Conservation (phyloP, 2,888 invertebrate genomes). For the Flexamia atlantica region DNA sequence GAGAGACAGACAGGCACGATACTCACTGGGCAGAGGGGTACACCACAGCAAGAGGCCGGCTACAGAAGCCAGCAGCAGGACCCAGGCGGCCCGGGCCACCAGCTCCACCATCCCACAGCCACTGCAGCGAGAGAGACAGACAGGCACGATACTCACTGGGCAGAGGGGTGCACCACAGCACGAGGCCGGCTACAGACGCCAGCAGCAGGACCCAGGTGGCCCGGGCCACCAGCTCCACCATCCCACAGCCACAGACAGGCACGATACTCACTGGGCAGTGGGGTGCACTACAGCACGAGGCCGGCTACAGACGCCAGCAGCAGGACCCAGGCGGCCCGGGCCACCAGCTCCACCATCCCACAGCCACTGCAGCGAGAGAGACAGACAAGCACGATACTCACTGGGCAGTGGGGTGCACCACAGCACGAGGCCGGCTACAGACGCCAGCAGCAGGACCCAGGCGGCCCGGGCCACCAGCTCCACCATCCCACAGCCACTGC, state of each 20-base stretch:
- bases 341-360: slow-evolving; percentile 13
- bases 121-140: slow-evolving; percentile 23
- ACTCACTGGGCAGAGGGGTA: no score
- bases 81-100: slow-evolving; percentile 56
- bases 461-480: slow-evolving; percentile 24
- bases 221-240: slow-evolving; percentile 16
- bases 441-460: slow-evolving; percentile 67
- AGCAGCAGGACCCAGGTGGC: slow-evolving; percentile 66
- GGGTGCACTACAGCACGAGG: slow-evolving; percentile 69
- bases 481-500: neutral
- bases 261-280: no score
- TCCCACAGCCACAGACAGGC: neutral
- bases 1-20: slow-evolving; percentile 30
- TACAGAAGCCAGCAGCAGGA: slow-evolving; percentile 67
- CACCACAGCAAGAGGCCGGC: slow-evolving; percentile 69
- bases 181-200: slow-evolving; percentile 67
- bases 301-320: slow-evolving; percentile 67
- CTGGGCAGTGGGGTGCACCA: slow-evolving; percentile 70
- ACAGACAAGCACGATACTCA: no score
- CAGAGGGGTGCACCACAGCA: slow-evolving; percentile 69
- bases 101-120: slow-evolving; percentile 11
- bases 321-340: slow-evolving; percentile 64
- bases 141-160: no score
- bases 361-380: slow-evolving; percentile 18
- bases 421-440: slow-evolving; percentile 68